Percentiles rank a stretch among this genome's conserved stretches.
phyloP scores from a whole-genome alignment of 2,888 invertebrate genomes.

The Acanthoscelides obtectus region DNA sequence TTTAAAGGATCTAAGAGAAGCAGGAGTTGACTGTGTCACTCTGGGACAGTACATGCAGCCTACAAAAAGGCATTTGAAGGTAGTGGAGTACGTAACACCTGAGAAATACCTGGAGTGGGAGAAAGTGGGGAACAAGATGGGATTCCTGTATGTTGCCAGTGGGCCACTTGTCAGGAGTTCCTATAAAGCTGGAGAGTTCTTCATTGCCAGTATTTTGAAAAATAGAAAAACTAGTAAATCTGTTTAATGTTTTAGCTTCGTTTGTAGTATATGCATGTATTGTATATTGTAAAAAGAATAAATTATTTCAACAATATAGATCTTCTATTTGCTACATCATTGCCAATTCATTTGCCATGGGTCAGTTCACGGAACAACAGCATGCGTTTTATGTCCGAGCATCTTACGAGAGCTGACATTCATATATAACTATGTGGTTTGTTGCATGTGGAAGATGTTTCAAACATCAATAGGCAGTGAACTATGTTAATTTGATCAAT shows the following conservation, averaged over 20 bases:
- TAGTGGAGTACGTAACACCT: constrained; percentile 91
- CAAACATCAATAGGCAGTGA: no score
- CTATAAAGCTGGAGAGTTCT: constrained; percentile 96
- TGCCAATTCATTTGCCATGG: no score
- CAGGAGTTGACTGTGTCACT: constrained; percentile 91
- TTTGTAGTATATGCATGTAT: not conserved
- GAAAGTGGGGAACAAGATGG: constrained; percentile 71
- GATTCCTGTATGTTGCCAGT: constrained; percentile 95
- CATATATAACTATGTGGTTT: no score
- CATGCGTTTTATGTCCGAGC: no score
- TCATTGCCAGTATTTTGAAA: constrained; percentile 75
- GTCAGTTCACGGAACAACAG: no score
- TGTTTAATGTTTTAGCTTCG: constrained; percentile 6
- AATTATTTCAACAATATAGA: not conserved
- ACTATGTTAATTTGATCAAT: no score
- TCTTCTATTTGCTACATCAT: no score
- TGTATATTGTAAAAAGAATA: not conserved
- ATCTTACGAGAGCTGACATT: no score
- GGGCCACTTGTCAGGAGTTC: constrained; percentile 96
- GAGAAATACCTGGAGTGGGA: constrained; percentile 90
- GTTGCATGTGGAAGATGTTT: no score
- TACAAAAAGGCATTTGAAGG: constrained; percentile 90
- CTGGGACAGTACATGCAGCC: constrained; percentile 99
- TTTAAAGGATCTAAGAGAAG: constrained; percentile 75
- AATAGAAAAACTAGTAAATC: constrained; percentile 50